Percentiles rank a stretch among this genome's conserved stretches.
phyloP scores from a whole-genome alignment of 1,140 invertebrate genomes.

The Mycetomoellerius zeteki region DNA sequence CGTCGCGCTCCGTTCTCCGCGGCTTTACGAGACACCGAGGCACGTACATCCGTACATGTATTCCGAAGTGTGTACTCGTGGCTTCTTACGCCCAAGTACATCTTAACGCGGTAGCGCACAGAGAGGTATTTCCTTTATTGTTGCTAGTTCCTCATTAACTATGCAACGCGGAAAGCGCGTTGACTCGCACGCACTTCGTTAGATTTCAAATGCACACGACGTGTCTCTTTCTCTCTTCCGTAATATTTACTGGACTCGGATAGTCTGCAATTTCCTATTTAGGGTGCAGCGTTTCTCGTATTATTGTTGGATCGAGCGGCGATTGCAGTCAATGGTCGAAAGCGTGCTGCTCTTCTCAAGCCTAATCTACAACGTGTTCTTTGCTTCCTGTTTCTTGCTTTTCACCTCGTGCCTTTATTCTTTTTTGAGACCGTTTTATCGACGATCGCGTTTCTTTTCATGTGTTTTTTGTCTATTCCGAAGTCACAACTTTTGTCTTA shows the following conservation, averaged over 20 bases:
- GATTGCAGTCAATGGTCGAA: neutral
- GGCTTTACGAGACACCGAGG: constrained; percentile 6
- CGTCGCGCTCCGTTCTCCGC: constrained; percentile 28
- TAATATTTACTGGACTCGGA: neutral
- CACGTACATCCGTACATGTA: constrained; percentile 41
- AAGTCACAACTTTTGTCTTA: too few species aligned
- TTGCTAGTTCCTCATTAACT: constrained; percentile 49
- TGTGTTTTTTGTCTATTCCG: too few species aligned
- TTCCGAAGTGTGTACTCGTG: neutral
- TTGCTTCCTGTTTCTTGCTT: too few species aligned
- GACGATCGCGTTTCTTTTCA: too few species aligned
- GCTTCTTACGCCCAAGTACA: neutral
- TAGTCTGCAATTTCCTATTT: constrained; percentile 37
- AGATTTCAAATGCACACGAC: constrained; percentile 1
- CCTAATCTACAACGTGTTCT: too few species aligned
- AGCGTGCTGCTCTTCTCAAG: neutral
- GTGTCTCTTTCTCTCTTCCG: neutral
- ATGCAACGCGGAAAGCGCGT: constrained; percentile 51
- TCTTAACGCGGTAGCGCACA: constrained; percentile 32
- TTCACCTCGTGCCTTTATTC: too few species aligned
- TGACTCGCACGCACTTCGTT: constrained; percentile 20
- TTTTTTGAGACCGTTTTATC: too few species aligned
- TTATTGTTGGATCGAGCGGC: neutral
- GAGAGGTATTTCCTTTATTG: constrained; percentile 19
- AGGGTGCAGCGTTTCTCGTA: neutral